Evolutionary conservation across 2,113 vertebrate species (phyloP).

Genomic region (Leucopternis melanops): DNA sequence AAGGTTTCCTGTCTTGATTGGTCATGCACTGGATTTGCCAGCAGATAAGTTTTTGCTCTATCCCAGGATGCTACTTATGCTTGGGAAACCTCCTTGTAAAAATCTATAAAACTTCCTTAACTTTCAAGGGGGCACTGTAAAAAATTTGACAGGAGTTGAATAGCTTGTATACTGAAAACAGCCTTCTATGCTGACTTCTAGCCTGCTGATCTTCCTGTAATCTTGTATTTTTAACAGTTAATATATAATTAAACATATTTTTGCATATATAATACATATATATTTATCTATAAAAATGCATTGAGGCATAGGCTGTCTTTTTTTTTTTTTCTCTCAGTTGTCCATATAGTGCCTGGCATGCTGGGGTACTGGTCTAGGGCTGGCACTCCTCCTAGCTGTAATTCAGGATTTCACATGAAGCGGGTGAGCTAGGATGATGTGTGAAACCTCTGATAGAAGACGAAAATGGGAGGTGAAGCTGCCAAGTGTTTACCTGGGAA

Average conservation of each 20-base stretch:
- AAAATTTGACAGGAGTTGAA: not conserved
- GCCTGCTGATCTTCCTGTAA: not conserved
- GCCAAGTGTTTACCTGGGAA: not conserved
- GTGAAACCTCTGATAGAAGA: no score
- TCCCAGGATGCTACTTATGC: not conserved
- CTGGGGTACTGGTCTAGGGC: no score
- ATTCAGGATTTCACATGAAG: accelerated
- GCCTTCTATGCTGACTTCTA: not conserved
- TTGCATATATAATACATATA: not conserved
- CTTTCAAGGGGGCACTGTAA: not conserved
- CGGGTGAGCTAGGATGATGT: accelerated
- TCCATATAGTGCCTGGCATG: accelerated
- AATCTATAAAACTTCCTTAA: not conserved
- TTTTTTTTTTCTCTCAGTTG: no score
- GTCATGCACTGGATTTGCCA: not conserved
- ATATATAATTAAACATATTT: not conserved
- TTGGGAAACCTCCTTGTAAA: not conserved
- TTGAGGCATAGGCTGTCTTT: not conserved
- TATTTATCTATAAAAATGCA: accelerated
- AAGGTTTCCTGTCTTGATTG: not conserved
- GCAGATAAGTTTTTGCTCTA: not conserved
- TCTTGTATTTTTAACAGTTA: not conserved
- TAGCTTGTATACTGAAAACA: not conserved
- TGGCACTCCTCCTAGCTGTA: not conserved
- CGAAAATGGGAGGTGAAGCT: not conserved